Evolutionary conservation across 2,113 vertebrate species (phyloP).

Genomic region (Poeciliopsis retropinna): DNA sequence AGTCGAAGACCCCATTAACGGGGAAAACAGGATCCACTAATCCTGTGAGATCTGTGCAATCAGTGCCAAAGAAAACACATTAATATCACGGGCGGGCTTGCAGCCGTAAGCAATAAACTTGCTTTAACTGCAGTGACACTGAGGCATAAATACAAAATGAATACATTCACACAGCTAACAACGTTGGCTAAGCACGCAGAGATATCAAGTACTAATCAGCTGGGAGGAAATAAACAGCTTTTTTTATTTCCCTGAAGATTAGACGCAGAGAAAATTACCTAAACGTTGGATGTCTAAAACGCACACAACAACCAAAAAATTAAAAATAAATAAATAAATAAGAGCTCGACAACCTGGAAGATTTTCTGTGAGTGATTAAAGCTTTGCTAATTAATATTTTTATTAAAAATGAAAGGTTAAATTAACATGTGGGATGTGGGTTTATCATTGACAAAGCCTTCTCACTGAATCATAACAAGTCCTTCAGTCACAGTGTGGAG

Average conservation of each 20-base stretch:
- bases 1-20: constrained; percentile 80
- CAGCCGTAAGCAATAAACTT: constrained; percentile 46
- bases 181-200: neutral
- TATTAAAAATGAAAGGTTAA: neutral
- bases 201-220: constrained; percentile 24
- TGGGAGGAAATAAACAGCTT: constrained; percentile 10
- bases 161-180: constrained; percentile 36
- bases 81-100: constrained; percentile 50
- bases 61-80: constrained; percentile 66
- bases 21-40: constrained; percentile 68
- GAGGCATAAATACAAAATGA: constrained; percentile 60
- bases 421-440: neutral
- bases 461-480: neutral
- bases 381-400: constrained; percentile 8
- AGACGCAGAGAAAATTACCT: constrained; percentile 7
- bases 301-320: constrained; percentile 1
- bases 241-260: constrained; percentile 11
- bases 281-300: constrained; percentile 27
- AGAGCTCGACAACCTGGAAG: constrained; percentile 3
- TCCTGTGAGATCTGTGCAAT: constrained; percentile 75
- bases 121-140: constrained; percentile 58
- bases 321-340: constrained; percentile 14
- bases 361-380: neutral
- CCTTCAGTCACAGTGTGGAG: neutral
- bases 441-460: constrained; percentile 12